Base-by-base conservation (phyloP, 2,888 invertebrate genomes). In the Chloromyia formosa region DNA sequence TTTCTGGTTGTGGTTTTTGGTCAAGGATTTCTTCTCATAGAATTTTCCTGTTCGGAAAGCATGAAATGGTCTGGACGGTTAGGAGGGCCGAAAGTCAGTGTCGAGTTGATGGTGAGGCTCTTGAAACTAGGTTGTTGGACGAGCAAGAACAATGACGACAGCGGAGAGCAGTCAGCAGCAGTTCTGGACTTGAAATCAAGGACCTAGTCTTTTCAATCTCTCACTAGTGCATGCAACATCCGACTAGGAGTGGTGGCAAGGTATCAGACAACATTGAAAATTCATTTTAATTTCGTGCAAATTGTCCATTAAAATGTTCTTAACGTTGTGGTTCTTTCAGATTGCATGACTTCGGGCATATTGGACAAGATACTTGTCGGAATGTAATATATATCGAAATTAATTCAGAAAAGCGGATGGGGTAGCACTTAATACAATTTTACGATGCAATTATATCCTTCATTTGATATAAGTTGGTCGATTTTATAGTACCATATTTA, bases 301-400 rank as follows among this genome's bases (percentile, higher is more conserved):
- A 69, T 69, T 54, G 69, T 69, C 69, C 69, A 69, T 69, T 69
- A 69, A 69, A 69, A 69, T 69, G 69, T 69, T 69, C 54, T 49
- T 49, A 49, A 66, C 66, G 45, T 49, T 69, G 69, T 27, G 27
- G 69, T 23, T 35, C 35, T 27, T 56, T 14, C 27, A 18, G 54
- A 54, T 69, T 69, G 54, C 35, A 53, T 56, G 56, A 35, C 56
- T n/a, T 40, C 62, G 18, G 62, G 62, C 27, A 49, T n/a, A 7
- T 49, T 12, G 49, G 49, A n/a, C 16, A n/a, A 49, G 49, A 49
- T 10, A 10, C 27, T 49, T 12, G 49, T n/a, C 49, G 14, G 12
- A 12, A 49, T n/a, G 49, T 49, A 12, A 49, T n/a, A 10, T 49
- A 3, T 49, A 10, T 49, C 14, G 5, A 2, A 49, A 49, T n/a